A percentile compares a stretch with the other conserved stretches of the same genome.
These are phyloP conservation scores for Hedychridium roseum DNA, from an alignment of 2,888 invertebrate genomes.

Conservation along the genomic window DNA sequence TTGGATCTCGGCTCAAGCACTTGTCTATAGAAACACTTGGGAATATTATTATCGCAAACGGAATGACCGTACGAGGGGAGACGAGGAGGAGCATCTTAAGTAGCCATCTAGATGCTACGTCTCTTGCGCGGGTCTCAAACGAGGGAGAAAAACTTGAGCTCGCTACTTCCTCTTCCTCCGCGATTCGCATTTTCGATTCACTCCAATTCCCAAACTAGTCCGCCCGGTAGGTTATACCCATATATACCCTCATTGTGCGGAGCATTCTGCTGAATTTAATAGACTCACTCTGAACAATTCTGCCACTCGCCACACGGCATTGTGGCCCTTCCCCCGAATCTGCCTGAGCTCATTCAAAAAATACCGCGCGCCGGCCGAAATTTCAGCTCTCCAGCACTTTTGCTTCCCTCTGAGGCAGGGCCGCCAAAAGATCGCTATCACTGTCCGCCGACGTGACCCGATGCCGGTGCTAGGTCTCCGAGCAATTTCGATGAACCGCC, in stretches of 20 bases:
- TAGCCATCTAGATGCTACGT: constrained; percentile 51
- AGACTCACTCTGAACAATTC: constrained; percentile 42
- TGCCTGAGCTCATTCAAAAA: constrained; percentile 7
- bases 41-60: constrained; percentile 37
- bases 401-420: too few relatives aligned
- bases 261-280: constrained; percentile 38
- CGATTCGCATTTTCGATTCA: constrained; percentile 38
- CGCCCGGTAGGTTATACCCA: constrained; percentile 23
- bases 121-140: too few relatives aligned
- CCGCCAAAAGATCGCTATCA: constrained; percentile 27
- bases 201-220: constrained; percentile 40
- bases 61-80: constrained; percentile 34
- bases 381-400: too few relatives aligned
- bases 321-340: constrained; percentile 23
- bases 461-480: constrained; percentile 2
- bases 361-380: constrained; percentile 12
- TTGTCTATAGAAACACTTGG: constrained; percentile 39
- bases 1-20: constrained; percentile 30
- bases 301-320: constrained; percentile 36
- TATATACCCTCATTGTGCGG: constrained; percentile 31
- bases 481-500: not conserved
- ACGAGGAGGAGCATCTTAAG: constrained; percentile 52
- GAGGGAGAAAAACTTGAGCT: constrained; percentile 18
- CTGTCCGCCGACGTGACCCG: constrained; percentile 10
- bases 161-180: constrained; percentile 19